Evolutionary conservation across 92 coral and sea anemone genomes (phyloP).

Genomic region (Diadumene lineata): DNA sequence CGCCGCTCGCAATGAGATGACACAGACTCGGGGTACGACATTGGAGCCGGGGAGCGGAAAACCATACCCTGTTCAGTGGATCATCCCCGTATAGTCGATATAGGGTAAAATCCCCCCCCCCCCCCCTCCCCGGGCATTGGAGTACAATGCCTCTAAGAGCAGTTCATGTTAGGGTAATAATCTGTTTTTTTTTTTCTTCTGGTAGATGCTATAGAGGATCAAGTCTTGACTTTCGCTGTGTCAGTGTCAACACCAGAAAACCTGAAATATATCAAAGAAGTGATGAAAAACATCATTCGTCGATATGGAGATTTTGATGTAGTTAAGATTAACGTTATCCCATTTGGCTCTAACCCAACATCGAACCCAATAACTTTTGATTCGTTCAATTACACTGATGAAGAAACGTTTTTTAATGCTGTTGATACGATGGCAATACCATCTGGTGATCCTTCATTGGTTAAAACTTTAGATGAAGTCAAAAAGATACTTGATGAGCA

Average conservation of each 20-base stretch:
- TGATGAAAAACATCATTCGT: slow-evolving; percentile 16
- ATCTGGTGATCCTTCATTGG: slow-evolving; percentile 18
- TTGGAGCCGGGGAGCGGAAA: too few relatives aligned
- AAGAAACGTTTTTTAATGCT: slow-evolving; percentile 17
- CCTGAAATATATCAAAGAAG: slow-evolving; percentile 23
- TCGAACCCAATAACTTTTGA: slow-evolving; percentile 24
- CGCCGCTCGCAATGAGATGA: too few relatives aligned
- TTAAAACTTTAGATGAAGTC: slow-evolving; percentile 14
- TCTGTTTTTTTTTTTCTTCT: background rate
- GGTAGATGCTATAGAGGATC: slow-evolving; percentile 17
- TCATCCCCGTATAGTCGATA: too few relatives aligned
- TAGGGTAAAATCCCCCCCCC: too few relatives aligned
- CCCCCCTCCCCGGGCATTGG: too few relatives aligned
- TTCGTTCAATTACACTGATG: slow-evolving; percentile 2
- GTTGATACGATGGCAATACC: slow-evolving; percentile 22
- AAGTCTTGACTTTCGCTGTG: slow-evolving; percentile 22
- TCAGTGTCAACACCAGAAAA: slow-evolving; percentile 24
- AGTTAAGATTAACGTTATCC: slow-evolving; percentile 24
- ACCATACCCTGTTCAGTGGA: too few relatives aligned
- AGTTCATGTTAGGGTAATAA: too few relatives aligned
- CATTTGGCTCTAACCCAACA: slow-evolving; percentile 19
- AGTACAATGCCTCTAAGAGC: too few relatives aligned
- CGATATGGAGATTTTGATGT: slow-evolving; percentile 24
- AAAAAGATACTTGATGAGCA: slow-evolving; percentile 1
- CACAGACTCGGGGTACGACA: too few relatives aligned